Evolutionary conservation across 92 coral and sea anemone genomes (phyloP), one percentile per base, ranked within the genome.

Genomic region (Umimayanthus chanpuru): DNA sequence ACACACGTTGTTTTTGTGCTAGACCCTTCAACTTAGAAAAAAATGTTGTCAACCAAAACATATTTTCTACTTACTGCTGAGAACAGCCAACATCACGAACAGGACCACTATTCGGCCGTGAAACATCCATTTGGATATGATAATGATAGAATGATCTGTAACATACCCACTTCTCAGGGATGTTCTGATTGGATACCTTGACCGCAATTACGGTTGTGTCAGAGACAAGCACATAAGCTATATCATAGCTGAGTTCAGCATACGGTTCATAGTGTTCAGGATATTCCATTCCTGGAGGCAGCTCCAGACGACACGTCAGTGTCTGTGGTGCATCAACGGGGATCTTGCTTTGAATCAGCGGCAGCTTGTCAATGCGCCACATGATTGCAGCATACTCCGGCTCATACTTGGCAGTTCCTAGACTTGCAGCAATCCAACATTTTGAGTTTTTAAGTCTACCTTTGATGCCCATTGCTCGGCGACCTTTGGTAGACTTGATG

Each of bases 261-360:
- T 80, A 81, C 23, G 99, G 99, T 77, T 94, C 95, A 87, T 89
- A 96, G 88, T 86, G 88, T 43, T 92, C 97, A 0, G 99, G 99
- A 77, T 80, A 93, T 72, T 95, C 98, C 95, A 96, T 86, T 15
- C 98, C 95, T 26, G 94, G 82, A 8, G 99, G 98, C 16, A 94
- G 91, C 70, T 95, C 98, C 12, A 92, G 82, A 73, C 88, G 90
- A 66, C 98, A 94, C 1, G 91, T 78, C 11, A 96, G 89, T 9
- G 98, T 96, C 55, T 96, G 99, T 6, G 99, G 96, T 53, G 99
- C 95, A 90, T 96, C 99, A 9, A 94, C 99, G 21, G 99, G 98
- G 23, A 96, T 90, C 76, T 94, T 96, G 90, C 97, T 96, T 40
- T 96, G 96, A 76, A 96, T 92, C 23, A 95, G 92, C 15, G 99